A percentile compares a stretch with the other conserved stretches of the same genome.
These are phyloP conservation scores for Julus scandinavius DNA, from an alignment of 2,888 invertebrate genomes.

Conservation along the genomic window DNA sequence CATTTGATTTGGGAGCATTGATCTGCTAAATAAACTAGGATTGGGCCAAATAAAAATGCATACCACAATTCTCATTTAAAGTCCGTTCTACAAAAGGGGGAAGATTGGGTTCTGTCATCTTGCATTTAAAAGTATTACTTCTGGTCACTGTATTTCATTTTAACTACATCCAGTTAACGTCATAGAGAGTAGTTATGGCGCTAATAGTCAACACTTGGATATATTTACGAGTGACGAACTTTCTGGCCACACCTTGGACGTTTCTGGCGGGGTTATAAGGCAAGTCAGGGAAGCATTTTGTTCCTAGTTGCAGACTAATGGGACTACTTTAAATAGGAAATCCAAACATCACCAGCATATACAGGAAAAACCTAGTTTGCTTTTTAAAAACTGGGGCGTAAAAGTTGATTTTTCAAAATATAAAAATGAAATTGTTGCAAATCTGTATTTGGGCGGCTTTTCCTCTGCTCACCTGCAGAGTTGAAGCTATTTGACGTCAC, in stretches of 20 bases:
- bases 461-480: slow-evolving; percentile 24
- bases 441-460: neutral
- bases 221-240: slow-evolving; percentile 40
- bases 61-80: neutral
- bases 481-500: slow-evolving; percentile 26
- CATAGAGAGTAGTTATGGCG: neutral
- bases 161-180: slow-evolving; percentile 29
- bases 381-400: neutral
- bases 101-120: slow-evolving; percentile 8
- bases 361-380: neutral
- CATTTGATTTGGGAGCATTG: slow-evolving; percentile 16
- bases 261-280: slow-evolving; percentile 7
- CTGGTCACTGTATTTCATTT: slow-evolving; percentile 4
- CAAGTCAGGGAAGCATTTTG: neutral
- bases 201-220: slow-evolving; percentile 27
- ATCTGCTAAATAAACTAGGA: neutral
- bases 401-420: slow-evolving; percentile 25
- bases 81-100: neutral
- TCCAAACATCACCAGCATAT: neutral
- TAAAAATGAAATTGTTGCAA: neutral
- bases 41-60: slow-evolving; percentile 40
- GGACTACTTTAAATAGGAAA: neutral
- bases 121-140: neutral
- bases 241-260: slow-evolving; percentile 21
- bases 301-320: neutral